Percentiles rank a stretch among this genome's conserved stretches.
phyloP scores from a whole-genome alignment of 2,888 invertebrate genomes.

The Sceliomorpha sp. region DNA sequence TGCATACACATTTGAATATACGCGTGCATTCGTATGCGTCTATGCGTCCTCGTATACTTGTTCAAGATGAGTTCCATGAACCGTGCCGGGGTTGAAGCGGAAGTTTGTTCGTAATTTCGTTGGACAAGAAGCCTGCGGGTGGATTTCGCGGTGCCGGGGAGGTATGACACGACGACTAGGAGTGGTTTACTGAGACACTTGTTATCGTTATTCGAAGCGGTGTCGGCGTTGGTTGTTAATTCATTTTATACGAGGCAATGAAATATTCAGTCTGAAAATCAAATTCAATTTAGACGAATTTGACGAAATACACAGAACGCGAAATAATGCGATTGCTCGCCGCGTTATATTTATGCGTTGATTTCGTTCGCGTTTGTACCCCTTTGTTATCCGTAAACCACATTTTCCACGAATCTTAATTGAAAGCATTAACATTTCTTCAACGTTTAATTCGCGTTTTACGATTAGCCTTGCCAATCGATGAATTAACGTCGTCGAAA shows the following conservation, averaged over 20 bases:
- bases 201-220: not conserved
- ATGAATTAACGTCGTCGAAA: no score
- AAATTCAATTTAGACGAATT: conserved; percentile 1
- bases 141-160: conserved; percentile 14
- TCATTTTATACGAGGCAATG: not conserved
- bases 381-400: no score
- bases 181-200: conserved; percentile 5
- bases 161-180: conserved; percentile 7
- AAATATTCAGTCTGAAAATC: not conserved
- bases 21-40: no score
- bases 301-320: not conserved
- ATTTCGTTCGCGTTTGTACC: no score
- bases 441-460: no score
- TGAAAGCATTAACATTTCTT: no score
- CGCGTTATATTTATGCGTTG: no score
- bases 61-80: conserved; percentile 5
- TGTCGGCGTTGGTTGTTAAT: conserved; percentile 5
- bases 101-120: conserved; percentile 31
- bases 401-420: no score
- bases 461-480: no score
- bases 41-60: conserved; percentile 3
- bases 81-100: conserved; percentile 1
- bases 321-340: not conserved
- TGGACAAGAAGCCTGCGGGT: conserved; percentile 13
- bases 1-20: no score